phyloP scores from a whole-genome alignment of 2,888 invertebrate species.

The Cremastinae sp. region DNA sequence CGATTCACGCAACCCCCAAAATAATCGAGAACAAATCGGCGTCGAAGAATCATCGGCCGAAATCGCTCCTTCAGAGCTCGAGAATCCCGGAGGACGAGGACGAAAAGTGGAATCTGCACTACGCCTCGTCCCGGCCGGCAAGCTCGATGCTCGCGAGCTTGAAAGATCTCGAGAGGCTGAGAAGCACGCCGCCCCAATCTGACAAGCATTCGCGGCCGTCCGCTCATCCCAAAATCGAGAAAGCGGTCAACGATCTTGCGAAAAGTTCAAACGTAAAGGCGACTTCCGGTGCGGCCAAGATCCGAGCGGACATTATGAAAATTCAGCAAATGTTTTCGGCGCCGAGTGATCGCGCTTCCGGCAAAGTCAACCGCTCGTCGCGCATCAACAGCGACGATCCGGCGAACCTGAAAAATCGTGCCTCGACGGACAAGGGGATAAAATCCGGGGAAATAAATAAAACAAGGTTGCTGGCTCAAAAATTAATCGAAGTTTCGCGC shows the following conservation, averaged over 20 bases:
- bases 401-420: background rate
- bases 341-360: constrained; percentile 49
- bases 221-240: constrained; percentile 15
- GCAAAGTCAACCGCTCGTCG: background rate
- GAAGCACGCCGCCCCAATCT: constrained; percentile 70
- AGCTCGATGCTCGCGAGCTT: constrained; percentile 74
- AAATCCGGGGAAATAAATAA: constrained; percentile 66
- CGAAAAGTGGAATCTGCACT: constrained; percentile 29
- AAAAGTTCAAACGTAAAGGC: constrained; percentile 2
- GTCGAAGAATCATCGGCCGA: constrained; percentile 2
- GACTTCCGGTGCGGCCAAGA: constrained; percentile 66
- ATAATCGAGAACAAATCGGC: constrained; percentile 7
- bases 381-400: constrained; percentile 6
- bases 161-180: constrained; percentile 72
- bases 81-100: background rate
- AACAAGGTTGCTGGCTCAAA: constrained; percentile 69
- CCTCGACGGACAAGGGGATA: constrained; percentile 55
- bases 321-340: constrained; percentile 75
- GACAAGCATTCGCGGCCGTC: constrained; percentile 59
- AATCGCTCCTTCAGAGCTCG: constrained; percentile 22
- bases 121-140: constrained; percentile 53
- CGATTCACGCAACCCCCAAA: constrained; percentile 64
- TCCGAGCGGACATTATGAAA: constrained; percentile 72
- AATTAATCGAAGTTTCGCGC: constrained; percentile 69
- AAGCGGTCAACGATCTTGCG: constrained; percentile 2